Conservation (phyloP, 2,113 vertebrate species). For the Larimichthys polyactis region DNA sequence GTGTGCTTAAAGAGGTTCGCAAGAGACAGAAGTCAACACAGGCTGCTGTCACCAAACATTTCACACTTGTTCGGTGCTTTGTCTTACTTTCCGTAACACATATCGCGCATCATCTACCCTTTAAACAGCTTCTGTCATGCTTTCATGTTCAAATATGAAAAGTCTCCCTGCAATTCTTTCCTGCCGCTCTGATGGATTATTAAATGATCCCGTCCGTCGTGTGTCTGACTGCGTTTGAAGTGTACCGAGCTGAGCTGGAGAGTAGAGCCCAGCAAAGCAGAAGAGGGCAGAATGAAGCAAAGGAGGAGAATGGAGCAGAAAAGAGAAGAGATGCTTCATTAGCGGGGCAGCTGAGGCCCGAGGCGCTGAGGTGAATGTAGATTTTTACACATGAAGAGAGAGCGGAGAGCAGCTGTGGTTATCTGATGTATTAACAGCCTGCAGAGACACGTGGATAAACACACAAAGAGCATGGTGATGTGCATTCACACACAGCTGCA, state of each 20-base stretch:
- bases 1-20: constrained; percentile 11
- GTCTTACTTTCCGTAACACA: constrained; percentile 33
- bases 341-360: constrained; percentile 68
- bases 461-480: constrained; percentile 39
- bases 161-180: constrained; percentile 29
- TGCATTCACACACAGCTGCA: constrained; percentile 29
- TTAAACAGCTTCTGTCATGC: constrained; percentile 18
- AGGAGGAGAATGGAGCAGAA: constrained; percentile 42
- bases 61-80: constrained; percentile 28
- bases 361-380: constrained; percentile 73
- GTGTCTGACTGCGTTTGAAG: constrained; percentile 28
- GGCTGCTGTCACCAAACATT: constrained; percentile 33
- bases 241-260: constrained; percentile 18
- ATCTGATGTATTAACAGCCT: constrained; percentile 66
- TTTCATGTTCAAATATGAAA: constrained; percentile 36
- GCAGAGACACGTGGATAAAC: constrained; percentile 42
- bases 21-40: constrained; percentile 31
- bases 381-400: constrained; percentile 74
- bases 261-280: constrained; percentile 36
- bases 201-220: constrained; percentile 29
- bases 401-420: constrained; percentile 65
- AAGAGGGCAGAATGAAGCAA: constrained; percentile 27
- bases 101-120: constrained; percentile 15
- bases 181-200: constrained; percentile 39
- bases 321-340: constrained; percentile 72